These are phyloP conservation scores for Nicator chloris DNA, from an alignment of 2,113 vertebrate species.

Conservation along the genomic window DNA sequence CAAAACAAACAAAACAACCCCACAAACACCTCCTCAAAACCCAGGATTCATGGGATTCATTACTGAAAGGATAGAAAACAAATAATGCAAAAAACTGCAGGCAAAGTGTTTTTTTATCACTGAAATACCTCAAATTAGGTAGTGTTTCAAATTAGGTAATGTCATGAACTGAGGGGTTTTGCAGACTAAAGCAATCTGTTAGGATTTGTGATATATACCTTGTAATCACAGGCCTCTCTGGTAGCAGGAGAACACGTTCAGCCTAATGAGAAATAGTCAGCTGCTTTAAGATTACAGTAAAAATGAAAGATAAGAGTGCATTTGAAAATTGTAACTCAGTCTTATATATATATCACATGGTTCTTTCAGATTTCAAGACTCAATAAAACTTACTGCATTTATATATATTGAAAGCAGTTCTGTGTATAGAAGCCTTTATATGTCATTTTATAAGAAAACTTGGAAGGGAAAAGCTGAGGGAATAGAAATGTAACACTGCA, in stretches of 20 bases:
- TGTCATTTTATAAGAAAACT: neutral
- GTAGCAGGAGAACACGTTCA: neutral
- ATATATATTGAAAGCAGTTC: neutral
- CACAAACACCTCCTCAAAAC: neutral
- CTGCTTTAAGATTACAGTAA: constrained; percentile 3
- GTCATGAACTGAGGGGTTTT: neutral
- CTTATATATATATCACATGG: neutral
- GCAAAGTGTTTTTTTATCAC: neutral
- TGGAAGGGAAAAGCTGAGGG: neutral
- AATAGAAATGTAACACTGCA: neutral
- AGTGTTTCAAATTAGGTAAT: neutral
- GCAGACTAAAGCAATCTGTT: neutral
- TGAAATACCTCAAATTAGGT: neutral
- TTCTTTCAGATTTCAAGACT: neutral
- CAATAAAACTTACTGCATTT: neutral
- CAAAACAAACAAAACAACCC: accelerated
- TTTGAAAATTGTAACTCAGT: neutral
- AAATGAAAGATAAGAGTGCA: neutral
- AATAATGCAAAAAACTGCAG: neutral
- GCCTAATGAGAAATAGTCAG: neutral
- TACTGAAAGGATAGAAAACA: neutral
- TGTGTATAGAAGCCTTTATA: neutral
- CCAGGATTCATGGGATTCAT: accelerated
- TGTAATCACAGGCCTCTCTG: neutral
- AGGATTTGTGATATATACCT: neutral